Base-by-base conservation (phyloP, 2,888 invertebrate species). In the Andricus quercusramuli region DNA sequence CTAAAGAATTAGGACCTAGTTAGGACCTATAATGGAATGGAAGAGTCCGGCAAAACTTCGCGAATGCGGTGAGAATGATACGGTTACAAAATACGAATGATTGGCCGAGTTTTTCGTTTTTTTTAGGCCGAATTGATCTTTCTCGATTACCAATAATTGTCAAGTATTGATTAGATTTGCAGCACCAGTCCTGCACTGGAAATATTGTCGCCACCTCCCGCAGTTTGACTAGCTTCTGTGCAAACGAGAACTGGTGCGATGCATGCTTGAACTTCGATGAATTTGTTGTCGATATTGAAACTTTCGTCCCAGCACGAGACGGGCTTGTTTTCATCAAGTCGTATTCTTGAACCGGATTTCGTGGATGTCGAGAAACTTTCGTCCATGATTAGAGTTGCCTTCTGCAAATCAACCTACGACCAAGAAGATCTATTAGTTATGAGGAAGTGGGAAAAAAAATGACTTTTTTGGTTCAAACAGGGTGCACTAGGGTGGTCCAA, bases 171-270 rank as follows among this genome's bases (percentile, higher is more conserved):
- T 91, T 94, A 94, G 81, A 96, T 94, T 91, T 96, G 96, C 78
- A 95, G 93, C n/a, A 95, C 96, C 22, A 97, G 93, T n/a, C 97
- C 97, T 2, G 97, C 96, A n/a, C 97, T 96, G 0, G 97, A 97
- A 84, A 97, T 96, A 90, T 97, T 97, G 90, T 97, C 97, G 0
- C 97, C 97, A 15, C 97, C 97, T 0, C 97, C 97, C 0, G 96
- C 97, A 0, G 97, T 97, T 88, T 97, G 95, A 82, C 95, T 95
- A 0, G 96, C 97, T 86, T 96, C 94, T 0, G 96, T 97, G 89
- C 97, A 97, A 4, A 97, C 97, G 41, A 97, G 93, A 9, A 97
- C 97, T 0, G 97, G 97, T 0, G 97, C 97, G 8, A 97, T 94
- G 92, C 97, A 97, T 78, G 97, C 95, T 87, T 96, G 94, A 25